A percentile compares a stretch with the other conserved stretches of the same genome.
These are phyloP conservation scores for Tetheella fluctuosa DNA, from an alignment of 2,888 invertebrate species.

Conservation along the genomic window DNA sequence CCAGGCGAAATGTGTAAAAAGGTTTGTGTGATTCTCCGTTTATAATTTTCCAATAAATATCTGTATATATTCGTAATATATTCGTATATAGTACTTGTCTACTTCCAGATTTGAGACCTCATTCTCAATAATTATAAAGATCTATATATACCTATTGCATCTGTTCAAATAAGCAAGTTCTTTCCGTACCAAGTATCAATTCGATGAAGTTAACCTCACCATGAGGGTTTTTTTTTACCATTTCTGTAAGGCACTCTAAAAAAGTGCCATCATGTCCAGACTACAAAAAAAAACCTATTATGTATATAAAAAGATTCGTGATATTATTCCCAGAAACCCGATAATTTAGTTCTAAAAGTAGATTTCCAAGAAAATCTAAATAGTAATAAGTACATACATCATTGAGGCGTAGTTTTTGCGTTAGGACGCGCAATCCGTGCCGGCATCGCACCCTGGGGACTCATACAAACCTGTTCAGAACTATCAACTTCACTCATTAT, in stretches of 20 bases:
- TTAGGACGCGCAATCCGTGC: slow-evolving; percentile 25
- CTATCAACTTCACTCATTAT: slow-evolving; percentile 42
- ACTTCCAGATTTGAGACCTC: no score
- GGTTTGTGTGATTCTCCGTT: no score
- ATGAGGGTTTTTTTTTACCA: background rate
- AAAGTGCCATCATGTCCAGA: background rate
- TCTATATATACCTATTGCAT: no score
- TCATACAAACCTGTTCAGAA: slow-evolving; percentile 29
- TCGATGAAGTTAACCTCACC: no score
- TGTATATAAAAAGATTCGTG: background rate
- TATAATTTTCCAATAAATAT: no score
- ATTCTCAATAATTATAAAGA: no score
- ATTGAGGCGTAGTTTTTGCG: slow-evolving; percentile 19
- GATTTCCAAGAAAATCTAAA: slow-evolving; percentile 5
- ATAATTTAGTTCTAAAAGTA: background rate
- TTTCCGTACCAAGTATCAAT: no score
- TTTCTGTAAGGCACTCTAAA: background rate
- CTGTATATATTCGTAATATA: no score
- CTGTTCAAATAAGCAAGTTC: no score
- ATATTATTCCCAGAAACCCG: slow-evolving; percentile 4
- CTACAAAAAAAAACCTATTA: background rate
- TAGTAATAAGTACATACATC: slow-evolving; percentile 4
- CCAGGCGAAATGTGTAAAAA: no score
- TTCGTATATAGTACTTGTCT: no score
- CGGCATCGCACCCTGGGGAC: slow-evolving; percentile 32